Conservation (phyloP, 1,140 invertebrate species). For the Heliconius congener region DNA sequence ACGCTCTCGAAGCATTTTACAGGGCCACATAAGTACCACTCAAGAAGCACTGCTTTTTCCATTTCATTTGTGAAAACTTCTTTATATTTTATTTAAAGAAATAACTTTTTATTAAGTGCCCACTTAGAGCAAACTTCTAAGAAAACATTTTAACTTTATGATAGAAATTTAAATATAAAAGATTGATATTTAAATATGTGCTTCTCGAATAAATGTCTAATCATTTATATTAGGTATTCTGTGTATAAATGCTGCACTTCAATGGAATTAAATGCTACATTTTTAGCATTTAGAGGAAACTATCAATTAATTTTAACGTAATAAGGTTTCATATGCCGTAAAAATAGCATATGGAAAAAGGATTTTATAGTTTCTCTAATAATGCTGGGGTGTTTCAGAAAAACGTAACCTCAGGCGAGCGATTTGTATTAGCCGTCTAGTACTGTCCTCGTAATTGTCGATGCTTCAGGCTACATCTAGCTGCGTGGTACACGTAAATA, state of each 20-base stretch:
- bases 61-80: constrained; percentile 40
- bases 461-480: constrained; percentile 65
- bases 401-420: constrained; percentile 72
- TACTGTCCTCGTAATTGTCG: constrained; percentile 76
- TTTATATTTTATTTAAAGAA: constrained; percentile 36
- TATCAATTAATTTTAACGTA: not conserved
- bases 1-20: constrained; percentile 61
- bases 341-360: constrained; percentile 33
- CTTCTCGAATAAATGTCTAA: constrained; percentile 18
- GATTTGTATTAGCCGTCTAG: constrained; percentile 79
- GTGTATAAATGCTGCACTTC: too few relatives aligned
- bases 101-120: constrained; percentile 21
- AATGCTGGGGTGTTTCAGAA: constrained; percentile 56
- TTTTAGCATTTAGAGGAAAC: not conserved
- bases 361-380: constrained; percentile 71
- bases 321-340: not conserved
- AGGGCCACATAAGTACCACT: constrained; percentile 66
- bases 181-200: constrained; percentile 12
- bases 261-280: too few relatives aligned
- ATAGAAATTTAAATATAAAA: constrained; percentile 7
- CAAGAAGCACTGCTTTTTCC: constrained; percentile 54
- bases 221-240: not conserved
- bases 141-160: constrained; percentile 17
- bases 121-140: constrained; percentile 16
- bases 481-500: constrained; percentile 60